Evolutionary conservation across 2,888 invertebrate genomes (phyloP).

Genomic region (Syritta pipiens): DNA sequence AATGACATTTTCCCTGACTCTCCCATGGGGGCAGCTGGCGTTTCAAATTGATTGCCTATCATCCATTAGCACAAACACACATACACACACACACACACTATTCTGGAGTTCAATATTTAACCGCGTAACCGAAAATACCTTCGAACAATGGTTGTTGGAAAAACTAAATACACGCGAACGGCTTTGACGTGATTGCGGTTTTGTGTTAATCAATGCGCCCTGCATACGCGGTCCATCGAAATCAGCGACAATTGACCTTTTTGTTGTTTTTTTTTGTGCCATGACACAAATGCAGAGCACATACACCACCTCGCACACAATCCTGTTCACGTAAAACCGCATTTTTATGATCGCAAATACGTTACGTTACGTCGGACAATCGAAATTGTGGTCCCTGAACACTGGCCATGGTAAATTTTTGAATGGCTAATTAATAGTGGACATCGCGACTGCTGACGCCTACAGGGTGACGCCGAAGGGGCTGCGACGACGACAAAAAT

Average conservation of each 20-base stretch:
- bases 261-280: neutral
- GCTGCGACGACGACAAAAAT: no score
- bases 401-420: slow-evolving; percentile 31
- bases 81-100: neutral
- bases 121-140: slow-evolving; percentile 59
- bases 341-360: slow-evolving; percentile 45
- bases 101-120: slow-evolving; percentile 22
- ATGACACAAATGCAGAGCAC: neutral
- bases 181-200: slow-evolving; percentile 66
- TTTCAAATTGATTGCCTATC: slow-evolving; percentile 62
- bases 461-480: no score
- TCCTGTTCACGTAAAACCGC: slow-evolving; percentile 37
- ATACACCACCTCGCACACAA: neutral
- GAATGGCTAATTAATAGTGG: slow-evolving; percentile 51
- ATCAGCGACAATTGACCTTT: neutral
- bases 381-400: slow-evolving; percentile 46
- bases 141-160: slow-evolving; percentile 41
- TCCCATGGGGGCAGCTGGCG: slow-evolving; percentile 31
- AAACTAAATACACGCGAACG: slow-evolving; percentile 60
- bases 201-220: slow-evolving; percentile 58
- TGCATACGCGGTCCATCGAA: neutral
- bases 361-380: slow-evolving; percentile 15
- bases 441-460: no score
- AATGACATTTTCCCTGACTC: slow-evolving; percentile 30
- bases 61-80: slow-evolving; percentile 43